Base-by-base conservation (phyloP, 2,113 vertebrate species). In the Anolis carolinensis region DNA sequence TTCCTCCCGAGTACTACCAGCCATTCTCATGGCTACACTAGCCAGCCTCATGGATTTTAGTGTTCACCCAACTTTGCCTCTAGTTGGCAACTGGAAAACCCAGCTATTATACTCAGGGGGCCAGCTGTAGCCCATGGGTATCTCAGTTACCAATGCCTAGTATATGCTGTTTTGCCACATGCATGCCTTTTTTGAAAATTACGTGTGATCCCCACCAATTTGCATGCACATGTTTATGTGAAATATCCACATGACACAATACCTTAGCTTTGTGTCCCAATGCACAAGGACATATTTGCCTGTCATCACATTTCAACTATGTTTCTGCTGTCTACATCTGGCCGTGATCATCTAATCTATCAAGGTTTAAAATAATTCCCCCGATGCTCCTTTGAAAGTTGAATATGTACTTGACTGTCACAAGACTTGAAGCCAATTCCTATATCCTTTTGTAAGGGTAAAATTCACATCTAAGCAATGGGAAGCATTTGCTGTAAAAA, bases 191-290 rank as follows among this genome's bases (percentile, higher is more conserved):
- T 65, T 68, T 88, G 25, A 68, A 11, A 68, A 30, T 68, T 55
- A 32, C 87, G 73, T 79, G 7, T 86, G 87, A 85, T 92, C 20
- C 52, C 83, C 55, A 76, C 87, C 90, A 88, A 88, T 90, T 76
- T 89, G 86, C 79, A 63, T 62, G 50, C 76, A 62, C 50, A 52
- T 8, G 44, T 74, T 2, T 68, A 4, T 18, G 25, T 44, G 7
- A 13, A 27, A 52, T 5, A 21, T 0, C 0, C 79, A 39, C 16
- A 86, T 72, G 32, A 25, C 55, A 30, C 48, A 39, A 76, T 84
- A 67, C 36, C 32, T 32, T 3, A 44, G 55, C 55, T 83, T 74
- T 83, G 70, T 74, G 36, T 83, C 27, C 13, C 59, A 65, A 50
- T 27, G 52, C 77, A 1, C 2, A 50, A 6, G 25, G 39, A n/a